These are phyloP conservation scores for Turritopsis rubra DNA, from an alignment of 30 jellyfish, hydroid and myxozoan species.

Conservation along the genomic window DNA sequence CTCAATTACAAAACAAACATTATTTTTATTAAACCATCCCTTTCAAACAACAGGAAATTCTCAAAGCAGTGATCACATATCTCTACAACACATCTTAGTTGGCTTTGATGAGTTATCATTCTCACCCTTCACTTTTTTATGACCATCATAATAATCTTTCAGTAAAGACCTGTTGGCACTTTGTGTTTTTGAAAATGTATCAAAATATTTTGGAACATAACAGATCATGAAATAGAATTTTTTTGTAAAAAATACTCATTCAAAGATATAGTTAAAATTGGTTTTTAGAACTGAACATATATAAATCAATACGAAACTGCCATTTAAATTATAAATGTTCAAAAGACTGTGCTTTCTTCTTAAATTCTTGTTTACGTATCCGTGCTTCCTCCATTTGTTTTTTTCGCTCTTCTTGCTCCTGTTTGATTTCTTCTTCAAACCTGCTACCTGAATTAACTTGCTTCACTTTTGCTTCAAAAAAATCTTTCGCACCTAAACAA, in stretches of 20 bases:
- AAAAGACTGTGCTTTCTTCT: conserved; percentile 60
- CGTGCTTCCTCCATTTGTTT: conserved; percentile 71
- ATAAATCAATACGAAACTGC: background rate
- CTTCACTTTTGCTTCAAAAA: conserved; percentile 90
- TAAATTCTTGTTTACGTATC: conserved; percentile 63
- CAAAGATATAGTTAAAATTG: background rate
- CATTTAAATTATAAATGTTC: conserved; percentile 36
- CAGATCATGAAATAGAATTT: background rate
- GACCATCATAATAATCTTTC: no score
- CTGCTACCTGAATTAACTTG: conserved; percentile 62
- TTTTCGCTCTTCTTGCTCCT: conserved; percentile 81
- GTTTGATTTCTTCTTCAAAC: conserved; percentile 83
- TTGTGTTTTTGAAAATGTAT: background rate
- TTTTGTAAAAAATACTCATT: background rate
- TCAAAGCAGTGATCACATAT: background rate
- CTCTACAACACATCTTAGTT: background rate
- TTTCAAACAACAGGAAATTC: background rate
- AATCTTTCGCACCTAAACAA: conserved; percentile 87
- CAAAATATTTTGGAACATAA: background rate
- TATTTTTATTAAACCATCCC: background rate
- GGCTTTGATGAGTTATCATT: background rate
- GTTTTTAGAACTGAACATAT: background rate
- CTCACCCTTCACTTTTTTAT: no score
- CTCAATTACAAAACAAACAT: background rate
- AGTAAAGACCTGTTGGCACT: no score